Base-by-base conservation (phyloP, 2,113 vertebrate genomes). In the Strigops habroptila region DNA sequence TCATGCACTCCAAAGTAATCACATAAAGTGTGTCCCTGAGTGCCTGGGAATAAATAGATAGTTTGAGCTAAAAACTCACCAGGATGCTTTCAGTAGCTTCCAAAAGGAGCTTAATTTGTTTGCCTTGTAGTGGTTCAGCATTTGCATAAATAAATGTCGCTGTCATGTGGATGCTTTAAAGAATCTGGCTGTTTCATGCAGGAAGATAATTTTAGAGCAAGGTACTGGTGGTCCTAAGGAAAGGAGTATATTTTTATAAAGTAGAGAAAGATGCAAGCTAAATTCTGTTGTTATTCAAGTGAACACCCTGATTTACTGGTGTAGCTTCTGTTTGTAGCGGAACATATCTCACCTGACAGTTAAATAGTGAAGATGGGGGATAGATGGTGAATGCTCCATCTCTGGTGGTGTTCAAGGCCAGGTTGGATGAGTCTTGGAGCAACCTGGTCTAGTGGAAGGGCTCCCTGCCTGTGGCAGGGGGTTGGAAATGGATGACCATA, bases 111-210 rank as follows among this genome's bases (percentile, higher is more conserved):
- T 82, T 69, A 16, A 77, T 92, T 86, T 65, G 41, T 88, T 92
- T 82, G 79, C 39, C 74, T 48, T 41, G 14, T 37, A 51, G 51
- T 55, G 73, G 28, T 55, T 46, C 57, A 52, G 30, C 9, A 11
- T 86, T 95, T 89, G 41, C 46, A 57, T 78, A 55, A 82, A 60
- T 41, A 35, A 68, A 13, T 55, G 52, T 41, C 0, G 0, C 48
- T 63, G 0, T 18, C 1, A 0, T 24, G 55, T 5, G 13, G 12
- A 1, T 77, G 41, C 60, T 62, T 37, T 35, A 43, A 35, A 67
- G 41, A 44, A 14, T 44, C 70, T 82, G 18, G 27, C 21, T 52
- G 0, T 35, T 78, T 37, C 6, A 10, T 80, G 39, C 70, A 86
- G 39, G 44, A 27, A 23, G 28, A 4, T 46, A 60, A 46, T 64